phyloP scores from a whole-genome alignment of 2,113 vertebrate genomes.

The Paradoxurus hermaphroditus region DNA sequence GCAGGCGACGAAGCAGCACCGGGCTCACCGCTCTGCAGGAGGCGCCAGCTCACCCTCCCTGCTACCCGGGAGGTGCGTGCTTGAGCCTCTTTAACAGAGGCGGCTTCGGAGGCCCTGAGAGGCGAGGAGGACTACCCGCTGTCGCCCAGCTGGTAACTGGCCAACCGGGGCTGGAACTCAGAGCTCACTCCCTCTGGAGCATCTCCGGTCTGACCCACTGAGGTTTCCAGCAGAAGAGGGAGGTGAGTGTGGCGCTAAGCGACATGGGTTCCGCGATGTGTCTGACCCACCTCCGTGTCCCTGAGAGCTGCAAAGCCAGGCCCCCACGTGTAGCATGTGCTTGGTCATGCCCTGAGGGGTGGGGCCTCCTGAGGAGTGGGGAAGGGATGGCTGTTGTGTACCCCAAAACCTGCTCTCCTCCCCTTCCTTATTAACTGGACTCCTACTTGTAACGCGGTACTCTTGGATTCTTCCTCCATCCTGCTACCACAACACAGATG shows the following conservation, averaged over 20 bases:
- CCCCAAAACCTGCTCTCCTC: background rate
- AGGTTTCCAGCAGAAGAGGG: background rate
- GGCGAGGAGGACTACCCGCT: no score
- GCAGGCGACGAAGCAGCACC: background rate
- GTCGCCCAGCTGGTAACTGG: background rate
- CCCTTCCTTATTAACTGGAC: background rate
- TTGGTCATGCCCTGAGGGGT: background rate
- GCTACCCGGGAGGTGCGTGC: fast-evolving
- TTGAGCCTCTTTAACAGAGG: background rate
- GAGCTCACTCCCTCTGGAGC: background rate
- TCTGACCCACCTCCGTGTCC: background rate
- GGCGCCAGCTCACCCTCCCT: background rate
- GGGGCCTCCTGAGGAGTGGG: background rate
- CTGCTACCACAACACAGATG: background rate
- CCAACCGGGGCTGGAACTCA: background rate
- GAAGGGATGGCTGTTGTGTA: background rate
- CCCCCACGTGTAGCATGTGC: background rate
- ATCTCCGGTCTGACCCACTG: background rate
- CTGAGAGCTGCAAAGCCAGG: background rate
- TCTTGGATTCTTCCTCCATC: background rate
- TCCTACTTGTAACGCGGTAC: background rate
- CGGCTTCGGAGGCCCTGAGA: background rate
- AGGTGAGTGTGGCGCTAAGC: background rate
- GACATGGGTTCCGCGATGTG: background rate
- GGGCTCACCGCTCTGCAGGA: background rate